phyloP scores from a whole-genome alignment of 2,113 vertebrate species.

The Brachionichthys hirsutus region DNA sequence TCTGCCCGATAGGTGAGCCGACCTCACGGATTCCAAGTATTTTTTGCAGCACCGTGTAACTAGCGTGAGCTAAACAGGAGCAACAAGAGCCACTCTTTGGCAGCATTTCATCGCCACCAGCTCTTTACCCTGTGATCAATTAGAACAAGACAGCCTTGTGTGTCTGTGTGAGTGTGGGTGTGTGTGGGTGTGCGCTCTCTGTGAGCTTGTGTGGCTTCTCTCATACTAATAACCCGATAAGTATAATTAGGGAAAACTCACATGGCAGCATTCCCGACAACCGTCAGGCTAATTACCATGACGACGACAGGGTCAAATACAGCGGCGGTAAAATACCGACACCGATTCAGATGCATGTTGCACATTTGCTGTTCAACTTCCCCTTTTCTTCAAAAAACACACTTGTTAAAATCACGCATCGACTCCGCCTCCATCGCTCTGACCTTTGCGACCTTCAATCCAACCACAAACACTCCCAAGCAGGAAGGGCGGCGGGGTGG shows the following conservation, averaged over 20 bases:
- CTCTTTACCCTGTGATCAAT: conserved; percentile 52
- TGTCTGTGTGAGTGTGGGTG: not conserved
- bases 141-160: conserved; percentile 40
- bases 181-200: not conserved
- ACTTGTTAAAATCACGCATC: conserved; percentile 34
- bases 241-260: conserved; percentile 58
- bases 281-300: conserved; percentile 57
- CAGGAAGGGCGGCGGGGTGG: not conserved
- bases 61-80: not conserved
- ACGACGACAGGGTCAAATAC: conserved; percentile 39
- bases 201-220: conserved; percentile 18
- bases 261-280: conserved; percentile 57
- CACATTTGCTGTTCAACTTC: conserved; percentile 6
- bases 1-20: conserved; percentile 2
- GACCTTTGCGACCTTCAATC: conserved; percentile 58
- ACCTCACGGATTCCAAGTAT: conserved; percentile 2
- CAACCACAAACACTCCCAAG: conserved; percentile 30
- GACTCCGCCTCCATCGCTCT: conserved; percentile 19
- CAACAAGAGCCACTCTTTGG: conserved; percentile 6
- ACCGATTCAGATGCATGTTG: conserved; percentile 14
- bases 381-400: conserved; percentile 7
- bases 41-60: conserved; percentile 27
- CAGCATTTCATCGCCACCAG: conserved; percentile 20
- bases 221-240: conserved; percentile 39
- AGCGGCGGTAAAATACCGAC: conserved; percentile 37